Evolutionary conservation across 2,888 invertebrate genomes (phyloP), one percentile per base, ranked within the genome.

Genomic region (Belgica antarctica): DNA sequence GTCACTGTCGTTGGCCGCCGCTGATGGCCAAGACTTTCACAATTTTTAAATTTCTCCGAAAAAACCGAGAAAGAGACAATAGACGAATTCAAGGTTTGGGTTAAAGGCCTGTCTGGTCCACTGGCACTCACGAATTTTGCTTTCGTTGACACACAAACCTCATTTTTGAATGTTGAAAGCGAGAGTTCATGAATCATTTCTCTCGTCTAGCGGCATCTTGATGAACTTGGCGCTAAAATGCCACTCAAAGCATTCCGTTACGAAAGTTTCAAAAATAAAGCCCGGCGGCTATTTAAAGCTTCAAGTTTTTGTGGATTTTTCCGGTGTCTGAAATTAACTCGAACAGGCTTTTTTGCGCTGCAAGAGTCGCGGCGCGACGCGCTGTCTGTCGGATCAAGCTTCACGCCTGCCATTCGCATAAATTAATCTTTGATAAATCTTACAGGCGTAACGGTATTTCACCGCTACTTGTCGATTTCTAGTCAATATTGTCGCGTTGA

Each of bases 11-110:
- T 31, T n/a, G n/a, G n/a, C n/a, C 52, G 24, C 19, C 24, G 52
- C 4, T 8, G 25, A 25, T 47, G 68, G 52, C 68, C 68, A 22
- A 28, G 68, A 68, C 68, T 68, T 68, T 68, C 68, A 68, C 68
- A 31, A 46, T 68, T 68, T 68, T 68, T 52, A 52, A 68, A 68
- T 68, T 68, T 68, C 68, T 68, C 68, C 68, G 47, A 34, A 68
- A 68, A 28, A n/a, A n/a, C n/a, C n/a, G n/a, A n/a, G n/a, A n/a
- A n/a, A n/a, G 4, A 31, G 10, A 22, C 12, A 46, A 52, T 28
- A 27, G 52, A 57, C 24, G n/a, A 28, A 47, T 57, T 68, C 68
- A 57, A 68, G 52, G 68, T 57, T 68, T 57, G 15, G 27, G 27
- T 59, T 46, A 46, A 68, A 68, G 57, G 31, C 25, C 28, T 68